Evolutionary conservation across 1,140 invertebrate species (phyloP), one percentile per base, ranked within the genome.

Genomic region (Ceratosolen fusciceps): DNA sequence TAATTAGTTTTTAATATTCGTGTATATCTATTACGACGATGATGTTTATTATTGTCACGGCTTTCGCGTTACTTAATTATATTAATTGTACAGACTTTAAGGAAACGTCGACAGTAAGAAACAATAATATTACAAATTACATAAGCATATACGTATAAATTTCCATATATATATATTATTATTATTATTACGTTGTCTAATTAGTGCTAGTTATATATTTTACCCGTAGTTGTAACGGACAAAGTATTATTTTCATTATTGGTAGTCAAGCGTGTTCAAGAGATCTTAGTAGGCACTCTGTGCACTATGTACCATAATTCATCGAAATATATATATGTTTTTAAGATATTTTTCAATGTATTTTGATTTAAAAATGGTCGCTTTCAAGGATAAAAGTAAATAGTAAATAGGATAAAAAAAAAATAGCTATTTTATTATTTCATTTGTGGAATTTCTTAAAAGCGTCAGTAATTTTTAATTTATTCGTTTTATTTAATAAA

Each of bases 1-100:
- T 58, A 67, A 24, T 52, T 71, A 77, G 52, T 77, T 74, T 67
- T 56, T 67, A 68, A 26, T 47, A 31, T 19, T 9, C 43, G 8
- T 54, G 34, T 43, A 10, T 80, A 74, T 37, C 21, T 65, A 67
- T 67, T 58, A n/a, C 19, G 7, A 62, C 16, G 16, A 52, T 26
- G 19, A 70, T 47, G 12, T 70, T 21, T 47, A 70, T 47, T 29
- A 47, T 71, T n/a, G n/a, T n/a, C 31, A 26, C 39, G 31, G 16
- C 9, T 47, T 47, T 31, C 1, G 19, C 10, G 43, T 47, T 10
- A 49, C 54, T 52, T 71, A 52, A 21, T 21, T 21, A 71, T 29
- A 31, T 14, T n/a, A n/a, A n/a, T n/a, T 31, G 16, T 52, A 49
- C 16, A 31, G 16, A 31, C 3, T 29, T 49, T 29, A 24, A 29